A percentile compares a stretch with the other conserved stretches of the same genome.
phyloP scores from a whole-genome alignment of 2,888 invertebrate species.

The Epiblema foenella region DNA sequence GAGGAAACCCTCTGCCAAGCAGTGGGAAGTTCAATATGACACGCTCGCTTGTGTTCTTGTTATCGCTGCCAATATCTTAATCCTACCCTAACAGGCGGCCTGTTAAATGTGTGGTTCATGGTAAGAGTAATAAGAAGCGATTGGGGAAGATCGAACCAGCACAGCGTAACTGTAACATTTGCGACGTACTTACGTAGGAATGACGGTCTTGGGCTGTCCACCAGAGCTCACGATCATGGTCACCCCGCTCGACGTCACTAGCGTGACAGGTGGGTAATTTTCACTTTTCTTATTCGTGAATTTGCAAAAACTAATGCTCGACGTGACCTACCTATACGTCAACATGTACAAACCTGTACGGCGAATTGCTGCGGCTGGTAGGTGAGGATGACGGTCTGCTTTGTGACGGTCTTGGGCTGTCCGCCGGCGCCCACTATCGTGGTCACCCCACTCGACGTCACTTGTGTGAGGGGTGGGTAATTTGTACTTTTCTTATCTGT shows the following conservation, averaged over 20 bases:
- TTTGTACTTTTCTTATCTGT: slow-evolving; percentile 78
- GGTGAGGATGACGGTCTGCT: slow-evolving; percentile 80
- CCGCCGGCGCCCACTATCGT: slow-evolving; percentile 70
- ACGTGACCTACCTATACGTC: neutral
- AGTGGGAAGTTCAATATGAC: too few relatives aligned
- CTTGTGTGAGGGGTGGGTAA: slow-evolving; percentile 67
- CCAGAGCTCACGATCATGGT: slow-evolving; percentile 69
- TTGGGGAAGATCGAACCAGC: slow-evolving; percentile 61
- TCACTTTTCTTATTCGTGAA: slow-evolving; percentile 75
- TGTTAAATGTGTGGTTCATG: too few relatives aligned
- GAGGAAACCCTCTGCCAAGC: too few relatives aligned
- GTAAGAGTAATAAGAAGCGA: neutral
- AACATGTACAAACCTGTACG: slow-evolving; percentile 55
- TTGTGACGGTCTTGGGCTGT: slow-evolving; percentile 75
- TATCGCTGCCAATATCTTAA: too few relatives aligned
- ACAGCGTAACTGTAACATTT: slow-evolving; percentile 63
- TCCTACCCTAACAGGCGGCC: too few relatives aligned
- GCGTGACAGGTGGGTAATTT: slow-evolving; percentile 67
- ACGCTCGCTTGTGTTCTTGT: too few relatives aligned
- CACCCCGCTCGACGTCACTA: slow-evolving; percentile 67
- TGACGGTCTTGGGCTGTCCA: slow-evolving; percentile 74
- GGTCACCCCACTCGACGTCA: slow-evolving; percentile 66
- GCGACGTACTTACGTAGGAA: slow-evolving; percentile 80
- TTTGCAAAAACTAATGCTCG: too few relatives aligned
- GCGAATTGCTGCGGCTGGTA: slow-evolving; percentile 77